Percentiles rank a stretch among this genome's conserved stretches.
phyloP scores from a whole-genome alignment of 2,113 vertebrate species.

The Grammatotria lemairii region DNA sequence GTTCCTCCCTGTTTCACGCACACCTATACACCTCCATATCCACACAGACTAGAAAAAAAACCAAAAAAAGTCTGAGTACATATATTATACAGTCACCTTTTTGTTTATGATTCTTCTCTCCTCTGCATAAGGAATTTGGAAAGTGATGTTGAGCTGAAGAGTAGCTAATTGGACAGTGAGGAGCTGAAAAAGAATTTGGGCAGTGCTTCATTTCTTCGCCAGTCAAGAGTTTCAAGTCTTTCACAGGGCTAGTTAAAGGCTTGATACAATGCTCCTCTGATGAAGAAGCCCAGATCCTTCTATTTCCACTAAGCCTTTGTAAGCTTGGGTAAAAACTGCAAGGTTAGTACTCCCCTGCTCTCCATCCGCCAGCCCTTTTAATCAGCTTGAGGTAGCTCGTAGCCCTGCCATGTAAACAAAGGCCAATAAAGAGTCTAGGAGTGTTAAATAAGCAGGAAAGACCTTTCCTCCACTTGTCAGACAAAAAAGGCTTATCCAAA shows the following conservation, averaged over 20 bases:
- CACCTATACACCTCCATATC: not conserved
- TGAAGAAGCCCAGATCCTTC: constrained; percentile 11
- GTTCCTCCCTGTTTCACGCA: not conserved
- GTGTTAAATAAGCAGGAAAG: constrained; percentile 8
- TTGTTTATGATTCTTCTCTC: constrained; percentile 2
- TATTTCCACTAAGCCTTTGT: constrained; percentile 41
- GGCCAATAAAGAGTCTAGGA: not conserved
- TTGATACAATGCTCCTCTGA: constrained; percentile 5
- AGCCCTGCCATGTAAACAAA: constrained; percentile 45
- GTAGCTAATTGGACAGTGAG: constrained; percentile 31
- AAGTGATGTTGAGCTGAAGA: constrained; percentile 20
- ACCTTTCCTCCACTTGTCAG: not conserved
- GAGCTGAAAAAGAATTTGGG: not conserved
- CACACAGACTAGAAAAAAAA: not conserved
- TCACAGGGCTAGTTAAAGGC: not conserved
- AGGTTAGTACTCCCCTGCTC: not conserved
- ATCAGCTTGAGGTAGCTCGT: constrained; percentile 31
- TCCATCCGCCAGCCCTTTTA: constrained; percentile 22
- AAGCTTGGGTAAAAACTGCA: constrained; percentile 44
- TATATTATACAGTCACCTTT: not conserved
- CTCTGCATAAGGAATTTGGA: not conserved
- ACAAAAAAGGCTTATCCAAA: constrained; percentile 35
- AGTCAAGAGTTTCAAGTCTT: constrained; percentile 22
- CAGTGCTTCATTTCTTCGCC: not conserved
- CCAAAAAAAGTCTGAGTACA: not conserved